These are phyloP conservation scores for Lasioglossum vierecki DNA, from an alignment of 2,888 invertebrate genomes.

Conservation along the genomic window DNA sequence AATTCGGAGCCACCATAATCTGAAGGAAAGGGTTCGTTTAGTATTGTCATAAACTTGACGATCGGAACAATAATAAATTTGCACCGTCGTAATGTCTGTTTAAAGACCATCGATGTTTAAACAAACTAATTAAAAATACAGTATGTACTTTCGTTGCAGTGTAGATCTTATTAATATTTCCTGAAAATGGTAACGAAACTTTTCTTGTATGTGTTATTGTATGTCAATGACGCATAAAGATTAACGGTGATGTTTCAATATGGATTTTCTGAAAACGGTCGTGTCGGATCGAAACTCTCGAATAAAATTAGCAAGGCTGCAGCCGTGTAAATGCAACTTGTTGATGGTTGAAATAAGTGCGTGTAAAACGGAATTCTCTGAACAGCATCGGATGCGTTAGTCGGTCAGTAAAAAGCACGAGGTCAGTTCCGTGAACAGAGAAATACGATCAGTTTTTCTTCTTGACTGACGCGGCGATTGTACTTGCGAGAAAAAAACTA, in stretches of 20 bases:
- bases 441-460: conserved; percentile 66
- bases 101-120: neutral
- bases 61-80: neutral
- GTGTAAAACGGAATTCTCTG: conserved; percentile 1
- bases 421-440: conserved; percentile 50
- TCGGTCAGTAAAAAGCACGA: conserved; percentile 29
- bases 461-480: conserved; percentile 56
- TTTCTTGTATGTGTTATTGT: neutral
- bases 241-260: neutral
- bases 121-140: neutral
- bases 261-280: neutral
- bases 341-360: neutral
- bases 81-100: neutral
- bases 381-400: conserved; percentile 22
- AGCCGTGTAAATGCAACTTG: neutral
- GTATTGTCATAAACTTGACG: neutral
- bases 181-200: neutral
- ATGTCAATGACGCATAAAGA: neutral
- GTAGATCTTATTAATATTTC: no score
- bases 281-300: neutral
- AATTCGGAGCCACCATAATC: neutral
- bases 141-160: neutral
- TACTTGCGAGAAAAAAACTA: conserved; percentile 52
- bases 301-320: neutral
- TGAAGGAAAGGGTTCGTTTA: neutral